Evolutionary conservation across 2,797 vertebrate species (phyloP), one percentile per base, ranked within the genome.

Genomic region (Eremophila alpestris): DNA sequence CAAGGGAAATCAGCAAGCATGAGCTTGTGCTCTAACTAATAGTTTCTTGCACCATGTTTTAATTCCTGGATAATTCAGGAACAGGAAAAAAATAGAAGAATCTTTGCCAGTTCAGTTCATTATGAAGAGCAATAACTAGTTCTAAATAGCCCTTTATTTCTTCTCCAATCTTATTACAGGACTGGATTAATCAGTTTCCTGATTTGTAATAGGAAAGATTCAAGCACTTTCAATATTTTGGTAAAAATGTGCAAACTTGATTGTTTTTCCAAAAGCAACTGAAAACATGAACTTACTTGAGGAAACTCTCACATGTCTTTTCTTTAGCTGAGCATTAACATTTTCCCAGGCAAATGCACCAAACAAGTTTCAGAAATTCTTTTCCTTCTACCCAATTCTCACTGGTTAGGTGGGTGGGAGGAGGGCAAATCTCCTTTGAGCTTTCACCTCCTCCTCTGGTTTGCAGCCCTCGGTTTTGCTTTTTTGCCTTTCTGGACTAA

Each of bases 401-500:
- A 20, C 26, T 56, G 52, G 5, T 38, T 71, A 38, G 12, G 10
- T 49, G 54, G 26, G 19, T 76, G 67, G 34, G 34, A 94, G 41
- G 30, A 86, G 8, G 32, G 32, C 24, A 73, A 48, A 45, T 38
- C 21, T 68, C 82, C 23, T 55, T 51, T 59, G 55, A 41, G 67
- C 48, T 90, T 89, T 87, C 2, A 1, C 9, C 27, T 56, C 34
- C 49, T 69, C 55, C 79, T 87, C 67, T 26, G 10, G 56, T 64
- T 94, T 89, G 38, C 56, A 68, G n/a, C 36, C 63, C 45, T 84
- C 63, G 23, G 9, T 78, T 96, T 90, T 86, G 36, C 23, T 79
- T 94, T 94, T 81, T 86, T 90, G 62, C 63, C 77, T 84, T 86
- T 75, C 93, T 95, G 91, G 77, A 93, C 22, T 73, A 59, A 76